These are phyloP conservation scores for Hyles euphorbiae DNA, from an alignment of 1,140 invertebrate genomes.

Conservation along the genomic window DNA sequence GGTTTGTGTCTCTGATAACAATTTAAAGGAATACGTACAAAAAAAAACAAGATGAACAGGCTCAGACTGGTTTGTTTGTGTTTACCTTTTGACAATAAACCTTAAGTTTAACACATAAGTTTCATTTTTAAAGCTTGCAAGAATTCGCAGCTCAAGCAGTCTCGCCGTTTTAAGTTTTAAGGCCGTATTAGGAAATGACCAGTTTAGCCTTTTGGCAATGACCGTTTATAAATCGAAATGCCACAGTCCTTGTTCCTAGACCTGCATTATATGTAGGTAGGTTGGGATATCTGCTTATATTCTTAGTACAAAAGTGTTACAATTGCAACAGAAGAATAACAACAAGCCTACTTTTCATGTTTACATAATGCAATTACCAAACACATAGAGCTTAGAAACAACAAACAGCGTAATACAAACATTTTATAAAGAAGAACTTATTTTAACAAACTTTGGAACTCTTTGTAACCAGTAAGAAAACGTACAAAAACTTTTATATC, in stretches of 20 bases:
- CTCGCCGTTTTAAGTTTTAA: conserved; percentile 52
- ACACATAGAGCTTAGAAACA: too few relatives aligned
- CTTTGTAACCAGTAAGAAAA: too few relatives aligned
- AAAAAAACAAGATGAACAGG: conserved; percentile 38
- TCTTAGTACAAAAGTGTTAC: too few relatives aligned
- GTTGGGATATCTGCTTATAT: too few relatives aligned
- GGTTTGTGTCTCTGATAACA: conserved; percentile 8
- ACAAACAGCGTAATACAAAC: too few relatives aligned
- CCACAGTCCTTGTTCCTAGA: conserved; percentile 14
- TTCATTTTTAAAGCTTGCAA: conserved; percentile 44
- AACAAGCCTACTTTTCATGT: too few relatives aligned
- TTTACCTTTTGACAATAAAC: conserved; percentile 40
- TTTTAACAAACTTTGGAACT: too few relatives aligned
- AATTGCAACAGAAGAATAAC: too few relatives aligned
- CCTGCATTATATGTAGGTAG: too few relatives aligned
- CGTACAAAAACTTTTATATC: conserved; percentile 4
- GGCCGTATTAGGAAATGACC: conserved; percentile 63
- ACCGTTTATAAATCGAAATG: conserved; percentile 39
- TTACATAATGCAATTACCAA: too few relatives aligned
- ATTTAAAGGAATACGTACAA: conserved; percentile 23
- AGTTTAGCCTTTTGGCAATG: conserved; percentile 66
- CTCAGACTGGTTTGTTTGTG: conserved; percentile 43
- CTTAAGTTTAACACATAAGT: conserved; percentile 32
- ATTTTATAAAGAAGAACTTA: too few relatives aligned
- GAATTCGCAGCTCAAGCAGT: conserved; percentile 36